Evolutionary conservation across 2,888 invertebrate genomes (phyloP), one percentile per base, ranked within the genome.

Genomic region (Ectemnius continuus): DNA sequence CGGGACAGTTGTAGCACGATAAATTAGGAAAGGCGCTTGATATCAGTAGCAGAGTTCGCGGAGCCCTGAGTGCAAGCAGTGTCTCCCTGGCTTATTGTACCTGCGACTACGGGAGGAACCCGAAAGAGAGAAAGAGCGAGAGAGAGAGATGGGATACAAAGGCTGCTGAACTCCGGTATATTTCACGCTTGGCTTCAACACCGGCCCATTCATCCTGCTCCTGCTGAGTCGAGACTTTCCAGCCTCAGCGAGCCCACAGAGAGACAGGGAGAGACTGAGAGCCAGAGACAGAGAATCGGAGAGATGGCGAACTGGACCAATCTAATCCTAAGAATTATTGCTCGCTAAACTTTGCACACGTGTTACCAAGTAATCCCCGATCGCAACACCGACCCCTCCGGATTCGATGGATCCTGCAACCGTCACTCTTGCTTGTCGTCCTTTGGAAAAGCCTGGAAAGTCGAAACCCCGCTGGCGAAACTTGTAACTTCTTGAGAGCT

Each of bases 111-210:
- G 46, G 45, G 48, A 14, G 47, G 47, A 68, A 26, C 8, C 47
- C 18, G 20, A 48, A 47, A 56, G 45, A 11, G 4, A 14, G 4
- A 13, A 23, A 13, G 36, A 26, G 3, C 1, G 26, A 5, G 16
- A 45, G 36, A 47, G 26, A n/a, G 26, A 47, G 52, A n/a, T 20
- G 66, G 52, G 63, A 66, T 68, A 68, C 28, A 67, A 67, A 67
- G 60, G 48, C 67, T 67, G 60, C 8, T 73, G 73, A 61, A 76
- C 73, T 18, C 56, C 65, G 61, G 67, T 63, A 63, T 70, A 70
- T 78, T 70, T 69, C 75, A 73, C 70, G 70, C 69, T 72, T 61
- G 23, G 67, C 26, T 79, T 72, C 78, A 75, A 78, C 78, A 72
- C 75, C 67, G 67, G 62, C 45, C 68, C 75, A 70, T 79, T 70